Conservation (phyloP, 1,140 invertebrate genomes). For the Harlomillsia oculata region DNA sequence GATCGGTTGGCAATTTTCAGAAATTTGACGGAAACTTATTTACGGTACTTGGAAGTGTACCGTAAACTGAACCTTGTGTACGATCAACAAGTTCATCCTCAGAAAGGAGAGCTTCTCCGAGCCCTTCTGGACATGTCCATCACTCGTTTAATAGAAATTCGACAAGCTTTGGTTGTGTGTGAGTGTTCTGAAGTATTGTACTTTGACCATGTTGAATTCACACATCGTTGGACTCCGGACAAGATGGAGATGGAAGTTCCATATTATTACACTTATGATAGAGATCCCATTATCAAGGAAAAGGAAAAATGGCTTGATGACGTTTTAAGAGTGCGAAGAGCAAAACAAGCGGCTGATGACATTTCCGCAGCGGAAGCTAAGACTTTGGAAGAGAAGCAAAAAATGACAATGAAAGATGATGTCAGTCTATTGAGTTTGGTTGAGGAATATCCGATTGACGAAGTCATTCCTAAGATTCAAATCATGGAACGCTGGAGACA, state of each 20-base stretch:
- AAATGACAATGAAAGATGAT: not conserved
- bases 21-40: conserved; percentile 45
- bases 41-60: conserved; percentile 67
- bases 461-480: not conserved
- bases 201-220: conserved; percentile 47
- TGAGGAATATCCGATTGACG: not conserved
- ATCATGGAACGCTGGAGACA: not conserved
- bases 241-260: conserved; percentile 47
- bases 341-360: not conserved
- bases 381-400: not conserved
- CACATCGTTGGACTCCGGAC: conserved; percentile 38
- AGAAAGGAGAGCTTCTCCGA: conserved; percentile 70
- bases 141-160: conserved; percentile 54
- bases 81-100: conserved; percentile 84
- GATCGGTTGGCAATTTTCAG: not conserved
- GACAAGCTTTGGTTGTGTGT: conserved; percentile 13
- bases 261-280: conserved; percentile 40
- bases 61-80: conserved; percentile 69
- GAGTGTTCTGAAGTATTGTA: conserved; percentile 23
- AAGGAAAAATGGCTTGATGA: conserved; percentile 6
- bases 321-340: too few relatives aligned
- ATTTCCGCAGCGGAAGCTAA: not conserved
- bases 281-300: not conserved
- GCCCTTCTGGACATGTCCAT: conserved; percentile 68
- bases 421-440: not conserved